These are phyloP conservation scores for Cromileptes altivelis DNA, from an alignment of 2,113 vertebrate genomes.

Conservation along the genomic window DNA sequence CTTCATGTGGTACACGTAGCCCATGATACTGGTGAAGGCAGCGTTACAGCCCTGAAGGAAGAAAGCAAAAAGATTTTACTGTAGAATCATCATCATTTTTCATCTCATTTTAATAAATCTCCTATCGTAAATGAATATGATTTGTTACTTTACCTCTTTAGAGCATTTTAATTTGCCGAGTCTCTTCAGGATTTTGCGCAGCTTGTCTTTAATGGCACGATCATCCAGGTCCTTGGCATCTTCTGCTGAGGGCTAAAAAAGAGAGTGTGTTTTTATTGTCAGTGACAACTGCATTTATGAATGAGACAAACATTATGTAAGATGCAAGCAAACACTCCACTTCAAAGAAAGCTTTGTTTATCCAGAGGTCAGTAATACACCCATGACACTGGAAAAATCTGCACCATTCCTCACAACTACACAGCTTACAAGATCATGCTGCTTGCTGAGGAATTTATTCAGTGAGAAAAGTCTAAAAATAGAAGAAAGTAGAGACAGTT, in stretches of 20 bases:
- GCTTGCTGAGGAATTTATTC: background rate
- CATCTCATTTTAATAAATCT: background rate
- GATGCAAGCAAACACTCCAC: background rate
- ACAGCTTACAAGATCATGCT: background rate
- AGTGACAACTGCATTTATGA: background rate
- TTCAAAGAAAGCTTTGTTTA: background rate
- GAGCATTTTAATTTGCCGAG: slow-evolving; percentile 93
- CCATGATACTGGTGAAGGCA: slow-evolving; percentile 96
- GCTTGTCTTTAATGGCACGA: slow-evolving; percentile 89
- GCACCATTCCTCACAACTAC: background rate
- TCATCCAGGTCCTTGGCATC: slow-evolving; percentile 87
- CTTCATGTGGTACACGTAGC: slow-evolving; percentile 93
- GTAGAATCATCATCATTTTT: too few species aligned
- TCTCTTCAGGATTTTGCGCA: slow-evolving; percentile 92
- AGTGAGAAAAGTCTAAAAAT: background rate
- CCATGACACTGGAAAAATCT: background rate
- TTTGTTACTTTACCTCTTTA: slow-evolving; percentile 85
- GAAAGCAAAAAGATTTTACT: background rate
- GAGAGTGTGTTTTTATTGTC: too few species aligned
- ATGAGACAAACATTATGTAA: background rate
- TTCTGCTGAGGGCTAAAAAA: slow-evolving; percentile 87
- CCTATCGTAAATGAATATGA: background rate
- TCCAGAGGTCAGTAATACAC: background rate
- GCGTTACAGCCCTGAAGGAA: slow-evolving; percentile 89
- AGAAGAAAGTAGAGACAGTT: background rate